Evolutionary conservation across 35 echinoderm and acorn worm species (phyloP), one percentile per base, ranked within the genome.

Genomic region (Lytechinus pictus): DNA sequence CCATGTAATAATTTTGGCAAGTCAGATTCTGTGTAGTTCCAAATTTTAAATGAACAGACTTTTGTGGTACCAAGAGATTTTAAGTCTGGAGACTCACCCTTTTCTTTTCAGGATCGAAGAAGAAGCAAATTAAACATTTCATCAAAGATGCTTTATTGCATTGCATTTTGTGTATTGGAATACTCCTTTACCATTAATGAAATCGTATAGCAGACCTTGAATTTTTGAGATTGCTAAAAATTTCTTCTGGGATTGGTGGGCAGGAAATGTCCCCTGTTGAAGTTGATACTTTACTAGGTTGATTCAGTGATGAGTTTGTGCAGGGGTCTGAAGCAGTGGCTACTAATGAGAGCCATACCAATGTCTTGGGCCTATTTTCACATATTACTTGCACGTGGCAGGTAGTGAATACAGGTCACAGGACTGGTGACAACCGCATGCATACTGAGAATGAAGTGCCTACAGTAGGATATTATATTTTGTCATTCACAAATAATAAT

Each of bases 291-390:
- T 44, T 0, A n/a, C n/a, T 79, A 93, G 55, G n/a, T 57, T 10
- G 53, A 57, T 55, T 93, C 92, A 93, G 55, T 93, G 92, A 93
- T 93, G 92, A 93, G 9, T 93, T 93, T 93, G 92, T 27, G 28
- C 92, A 93, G 92, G 92, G 92, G 92, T 93, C 92, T 93, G 92
- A 93, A 55, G 11, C 21, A 57, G 19, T 54, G 92, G 92, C 92
- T 28, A n/a, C n/a, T 89, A 11, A 10, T 93, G 92, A 93, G 53
- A 93, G 92, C 92, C 92, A 93, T 54, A 93, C 92, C 92, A 21
- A 44, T 27, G 92, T 54, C 57, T 27, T 93, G 28, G 92, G 53
- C 13, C 92, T 57, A 12, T 27, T 10, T 24, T 93, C 92, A 57
- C 52, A 93, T 57, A 44, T 9, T 90, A 93, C 92, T 54, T 93